Conservation (phyloP, 2,113 vertebrate species). For the Fregetta grallaria region DNA sequence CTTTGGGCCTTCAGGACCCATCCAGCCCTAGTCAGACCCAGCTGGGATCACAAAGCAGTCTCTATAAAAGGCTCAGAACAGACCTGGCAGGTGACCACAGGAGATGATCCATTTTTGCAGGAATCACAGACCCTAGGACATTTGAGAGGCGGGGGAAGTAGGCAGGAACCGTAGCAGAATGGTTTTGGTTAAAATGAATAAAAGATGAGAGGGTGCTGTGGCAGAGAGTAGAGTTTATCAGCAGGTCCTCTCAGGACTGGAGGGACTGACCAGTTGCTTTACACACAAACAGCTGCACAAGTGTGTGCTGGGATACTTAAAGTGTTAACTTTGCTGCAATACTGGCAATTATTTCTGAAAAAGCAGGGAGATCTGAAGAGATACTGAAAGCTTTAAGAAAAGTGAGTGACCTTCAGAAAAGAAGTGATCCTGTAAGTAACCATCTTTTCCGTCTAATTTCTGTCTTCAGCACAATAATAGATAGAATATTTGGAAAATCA, state of each 20-base stretch:
- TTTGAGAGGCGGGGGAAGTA: background rate
- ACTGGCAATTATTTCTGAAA: background rate
- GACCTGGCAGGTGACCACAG: background rate
- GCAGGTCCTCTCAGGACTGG: background rate
- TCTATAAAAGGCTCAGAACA: background rate
- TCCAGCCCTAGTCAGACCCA: background rate
- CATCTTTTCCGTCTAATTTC: background rate
- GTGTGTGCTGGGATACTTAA: background rate
- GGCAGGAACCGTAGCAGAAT: background rate
- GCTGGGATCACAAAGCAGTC: background rate
- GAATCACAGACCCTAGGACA: background rate
- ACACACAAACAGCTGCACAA: background rate
- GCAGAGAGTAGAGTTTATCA: background rate
- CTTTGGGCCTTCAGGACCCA: background rate
- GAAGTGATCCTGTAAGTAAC: background rate
- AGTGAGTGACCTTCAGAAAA: background rate
- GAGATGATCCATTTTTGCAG: background rate
- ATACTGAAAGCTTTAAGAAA: background rate
- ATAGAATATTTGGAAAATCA: background rate
- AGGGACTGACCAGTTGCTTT: background rate
- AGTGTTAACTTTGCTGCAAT: background rate
- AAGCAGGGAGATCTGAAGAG: background rate
- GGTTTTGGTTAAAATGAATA: background rate
- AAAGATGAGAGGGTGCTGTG: background rate
- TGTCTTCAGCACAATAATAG: background rate